Percentiles rank a stretch among this genome's conserved stretches.
phyloP scores from a whole-genome alignment of 2,797 vertebrate species.

The Chelmon rostratus region DNA sequence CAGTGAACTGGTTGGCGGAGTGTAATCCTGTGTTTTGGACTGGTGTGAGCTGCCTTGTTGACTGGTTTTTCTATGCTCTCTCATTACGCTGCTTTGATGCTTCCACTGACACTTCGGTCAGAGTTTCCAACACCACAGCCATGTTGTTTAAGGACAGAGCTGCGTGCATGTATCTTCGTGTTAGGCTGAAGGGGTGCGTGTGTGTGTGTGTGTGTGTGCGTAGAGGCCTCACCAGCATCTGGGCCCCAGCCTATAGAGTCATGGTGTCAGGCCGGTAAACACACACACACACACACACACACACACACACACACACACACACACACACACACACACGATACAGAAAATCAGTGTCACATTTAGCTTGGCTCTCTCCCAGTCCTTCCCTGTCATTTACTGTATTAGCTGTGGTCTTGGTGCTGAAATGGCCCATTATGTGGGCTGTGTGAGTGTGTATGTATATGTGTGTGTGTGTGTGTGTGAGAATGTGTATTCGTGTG shows the following conservation, averaged over 20 bases:
- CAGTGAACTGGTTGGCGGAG: slow-evolving; percentile 13
- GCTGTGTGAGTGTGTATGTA: slow-evolving; percentile 65
- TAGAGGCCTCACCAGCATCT: slow-evolving; percentile 73
- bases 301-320: slow-evolving; percentile 44
- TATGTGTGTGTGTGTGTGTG: slow-evolving; percentile 38
- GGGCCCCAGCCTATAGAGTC: slow-evolving; percentile 67
- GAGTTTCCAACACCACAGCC: slow-evolving; percentile 77
- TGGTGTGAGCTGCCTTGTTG: slow-evolving; percentile 77
- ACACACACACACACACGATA: slow-evolving; percentile 44
- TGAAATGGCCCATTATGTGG: slow-evolving; percentile 85
- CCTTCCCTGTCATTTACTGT: slow-evolving; percentile 85
- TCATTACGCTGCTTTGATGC: slow-evolving; percentile 79
- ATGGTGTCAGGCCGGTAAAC: slow-evolving; percentile 67
- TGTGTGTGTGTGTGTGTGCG: slow-evolving; percentile 41
- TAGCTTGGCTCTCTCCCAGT: slow-evolving; percentile 70
- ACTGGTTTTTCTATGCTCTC: slow-evolving; percentile 78
- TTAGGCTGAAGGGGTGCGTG: slow-evolving; percentile 2
- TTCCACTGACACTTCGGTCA: slow-evolving; percentile 78
- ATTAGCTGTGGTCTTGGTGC: slow-evolving; percentile 87
- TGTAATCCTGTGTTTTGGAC: slow-evolving; percentile 62
- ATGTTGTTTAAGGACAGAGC: slow-evolving; percentile 73
- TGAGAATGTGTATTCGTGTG: slow-evolving; percentile 58
- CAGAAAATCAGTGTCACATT: slow-evolving; percentile 80
- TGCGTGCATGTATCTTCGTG: slow-evolving; percentile 32
- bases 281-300: slow-evolving; percentile 48